Evolutionary conservation across 2,113 vertebrate genomes (phyloP).

Genomic region (Tringa solitaria): DNA sequence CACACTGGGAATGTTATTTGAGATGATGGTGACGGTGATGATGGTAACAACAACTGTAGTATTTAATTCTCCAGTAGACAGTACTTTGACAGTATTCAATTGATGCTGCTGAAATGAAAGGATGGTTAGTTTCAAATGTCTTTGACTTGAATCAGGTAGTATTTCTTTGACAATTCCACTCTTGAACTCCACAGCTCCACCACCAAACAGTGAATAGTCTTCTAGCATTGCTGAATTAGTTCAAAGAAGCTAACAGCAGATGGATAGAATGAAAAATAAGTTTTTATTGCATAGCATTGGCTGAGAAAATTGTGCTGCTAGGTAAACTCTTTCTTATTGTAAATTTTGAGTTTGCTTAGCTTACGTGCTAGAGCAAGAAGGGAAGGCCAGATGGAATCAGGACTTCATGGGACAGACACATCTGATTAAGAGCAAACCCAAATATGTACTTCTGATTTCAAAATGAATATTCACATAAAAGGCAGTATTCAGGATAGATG

Average conservation of each 20-base stretch:
- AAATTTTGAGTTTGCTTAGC: background rate
- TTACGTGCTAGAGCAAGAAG: background rate
- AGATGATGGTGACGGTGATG: too few relatives aligned
- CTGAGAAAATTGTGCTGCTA: background rate
- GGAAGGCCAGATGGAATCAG: accelerated
- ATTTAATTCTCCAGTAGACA: background rate
- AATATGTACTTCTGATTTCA: background rate
- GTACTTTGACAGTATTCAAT: background rate
- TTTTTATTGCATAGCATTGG: background rate
- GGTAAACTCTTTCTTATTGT: background rate
- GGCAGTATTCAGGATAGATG: background rate
- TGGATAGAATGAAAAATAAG: background rate
- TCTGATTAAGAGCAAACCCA: background rate
- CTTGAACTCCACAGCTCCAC: background rate
- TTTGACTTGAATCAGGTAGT: background rate
- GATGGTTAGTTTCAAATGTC: background rate
- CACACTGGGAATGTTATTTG: background rate
- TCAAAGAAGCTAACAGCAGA: background rate
- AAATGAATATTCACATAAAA: background rate
- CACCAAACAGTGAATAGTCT: background rate
- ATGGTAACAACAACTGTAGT: accelerated
- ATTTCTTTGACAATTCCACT: background rate
- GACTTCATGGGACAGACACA: background rate
- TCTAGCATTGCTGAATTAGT: background rate
- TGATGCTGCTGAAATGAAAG: background rate